These are phyloP conservation scores for Halocaridina rubra DNA, from an alignment of 2,888 invertebrate species.

Conservation along the genomic window DNA sequence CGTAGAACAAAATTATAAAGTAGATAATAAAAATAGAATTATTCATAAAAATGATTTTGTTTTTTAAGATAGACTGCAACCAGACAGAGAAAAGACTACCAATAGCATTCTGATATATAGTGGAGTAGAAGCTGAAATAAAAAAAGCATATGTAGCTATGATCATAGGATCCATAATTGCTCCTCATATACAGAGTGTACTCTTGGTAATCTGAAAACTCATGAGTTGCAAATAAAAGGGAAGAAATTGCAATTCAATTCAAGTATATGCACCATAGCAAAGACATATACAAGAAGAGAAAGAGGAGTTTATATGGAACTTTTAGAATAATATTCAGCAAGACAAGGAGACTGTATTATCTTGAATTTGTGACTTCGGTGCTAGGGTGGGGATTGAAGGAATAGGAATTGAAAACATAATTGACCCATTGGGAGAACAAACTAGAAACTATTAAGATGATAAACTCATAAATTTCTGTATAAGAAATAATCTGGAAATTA, in stretches of 20 bases:
- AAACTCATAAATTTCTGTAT: too few relatives aligned
- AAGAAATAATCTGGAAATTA: background rate
- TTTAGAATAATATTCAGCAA: too few relatives aligned
- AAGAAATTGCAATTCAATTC: background rate
- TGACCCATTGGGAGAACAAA: background rate
- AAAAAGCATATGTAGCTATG: background rate
- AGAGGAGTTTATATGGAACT: too few relatives aligned
- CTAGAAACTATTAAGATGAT: background rate
- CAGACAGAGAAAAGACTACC: background rate
- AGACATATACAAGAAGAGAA: too few relatives aligned
- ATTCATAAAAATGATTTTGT: background rate
- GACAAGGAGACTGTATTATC: too few relatives aligned
- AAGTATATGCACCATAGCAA: background rate
- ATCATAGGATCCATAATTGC: background rate
- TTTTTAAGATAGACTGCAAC: background rate
- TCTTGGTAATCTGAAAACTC: too few relatives aligned
- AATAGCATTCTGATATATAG: background rate
- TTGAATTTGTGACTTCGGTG: too few relatives aligned
- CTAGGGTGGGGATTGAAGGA: background rate
- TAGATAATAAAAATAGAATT: background rate
- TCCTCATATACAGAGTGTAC: background rate
- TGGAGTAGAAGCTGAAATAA: background rate
- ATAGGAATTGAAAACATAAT: background rate
- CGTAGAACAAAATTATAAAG: too few relatives aligned
- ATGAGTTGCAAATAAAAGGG: background rate